Evolutionary conservation across 37 sponge, comb jelly and placozoan genomes (phyloP).

Genomic region (Chondrilla cf. caribensis): DNA sequence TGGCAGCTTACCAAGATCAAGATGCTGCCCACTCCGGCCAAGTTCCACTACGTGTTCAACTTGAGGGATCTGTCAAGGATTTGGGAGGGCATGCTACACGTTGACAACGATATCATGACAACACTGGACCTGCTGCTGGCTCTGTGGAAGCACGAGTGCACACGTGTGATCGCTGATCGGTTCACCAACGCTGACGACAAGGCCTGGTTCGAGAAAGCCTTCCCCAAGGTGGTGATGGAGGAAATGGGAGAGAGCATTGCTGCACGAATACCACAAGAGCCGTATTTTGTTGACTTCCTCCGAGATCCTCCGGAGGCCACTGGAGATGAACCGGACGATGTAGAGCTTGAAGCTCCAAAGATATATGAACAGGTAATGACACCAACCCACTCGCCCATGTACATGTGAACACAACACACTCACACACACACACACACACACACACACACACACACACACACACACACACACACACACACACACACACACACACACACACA

Average conservation of each 20-base stretch:
- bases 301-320: constrained; percentile 95
- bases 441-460: too few species aligned
- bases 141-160: constrained; percentile 95
- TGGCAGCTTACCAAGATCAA: constrained; percentile 95
- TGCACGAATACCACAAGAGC: constrained; percentile 73
- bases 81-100: constrained; percentile 97
- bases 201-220: constrained; percentile 80
- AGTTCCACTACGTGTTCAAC: constrained; percentile 99
- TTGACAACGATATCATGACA: constrained; percentile 45
- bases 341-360: constrained; percentile 94
- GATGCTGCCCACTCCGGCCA: constrained; percentile 99
- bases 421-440: not conserved
- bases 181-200: constrained; percentile 93
- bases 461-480: not conserved
- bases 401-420: too few species aligned
- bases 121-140: constrained; percentile 54
- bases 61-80: constrained; percentile 97
- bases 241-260: constrained; percentile 55
- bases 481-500: constrained; percentile 1
- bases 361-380: constrained; percentile 84
- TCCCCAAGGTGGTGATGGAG: constrained; percentile 56
- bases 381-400: not conserved
- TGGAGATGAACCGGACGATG: constrained; percentile 95
- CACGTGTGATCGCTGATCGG: constrained; percentile 94
- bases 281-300: constrained; percentile 97